A percentile compares a stretch with the other conserved stretches of the same genome.
Evolutionary conservation across 2,888 invertebrate species (phyloP).

Genomic region (Pachycephus smyrnensis): DNA sequence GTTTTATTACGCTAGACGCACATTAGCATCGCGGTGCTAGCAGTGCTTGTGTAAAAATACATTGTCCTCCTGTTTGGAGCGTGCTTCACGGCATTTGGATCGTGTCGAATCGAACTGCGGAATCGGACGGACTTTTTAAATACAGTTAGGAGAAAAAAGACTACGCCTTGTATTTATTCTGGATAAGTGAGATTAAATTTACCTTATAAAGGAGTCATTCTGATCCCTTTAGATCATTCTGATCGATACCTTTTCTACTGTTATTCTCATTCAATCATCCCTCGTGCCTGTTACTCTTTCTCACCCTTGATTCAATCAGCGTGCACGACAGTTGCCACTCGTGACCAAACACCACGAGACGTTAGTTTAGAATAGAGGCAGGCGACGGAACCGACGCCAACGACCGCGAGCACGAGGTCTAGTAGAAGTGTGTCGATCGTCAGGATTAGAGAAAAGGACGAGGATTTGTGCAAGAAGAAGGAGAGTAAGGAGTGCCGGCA

Average conservation of each 20-base stretch:
- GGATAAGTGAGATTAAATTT: not conserved
- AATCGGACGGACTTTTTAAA: not conserved
- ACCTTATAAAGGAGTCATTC: not conserved
- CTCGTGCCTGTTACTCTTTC: not conserved
- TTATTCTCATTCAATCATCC: not conserved
- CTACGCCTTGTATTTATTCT: not conserved
- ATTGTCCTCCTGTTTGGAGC: not conserved
- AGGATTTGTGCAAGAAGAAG: not conserved
- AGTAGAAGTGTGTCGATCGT: not conserved
- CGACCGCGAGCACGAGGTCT: not conserved
- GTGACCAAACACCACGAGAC: not conserved
- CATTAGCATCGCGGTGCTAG: not conserved
- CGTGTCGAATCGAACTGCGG: not conserved
- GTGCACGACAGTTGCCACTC: not conserved
- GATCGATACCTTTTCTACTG: not conserved
- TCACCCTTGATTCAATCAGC: not conserved
- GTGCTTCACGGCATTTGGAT: not conserved
- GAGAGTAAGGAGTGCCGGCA: not conserved
- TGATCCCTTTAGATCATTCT: not conserved
- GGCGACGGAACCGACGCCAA: not conserved
- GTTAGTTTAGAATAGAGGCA: not conserved
- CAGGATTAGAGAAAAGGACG: not conserved
- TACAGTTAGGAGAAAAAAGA: not conserved
- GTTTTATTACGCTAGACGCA: not conserved
- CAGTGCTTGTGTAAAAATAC: conserved; percentile 5